These are phyloP conservation scores for Nerophis lumbriciformis DNA, from an alignment of 2,113 vertebrate genomes.

Conservation along the genomic window DNA sequence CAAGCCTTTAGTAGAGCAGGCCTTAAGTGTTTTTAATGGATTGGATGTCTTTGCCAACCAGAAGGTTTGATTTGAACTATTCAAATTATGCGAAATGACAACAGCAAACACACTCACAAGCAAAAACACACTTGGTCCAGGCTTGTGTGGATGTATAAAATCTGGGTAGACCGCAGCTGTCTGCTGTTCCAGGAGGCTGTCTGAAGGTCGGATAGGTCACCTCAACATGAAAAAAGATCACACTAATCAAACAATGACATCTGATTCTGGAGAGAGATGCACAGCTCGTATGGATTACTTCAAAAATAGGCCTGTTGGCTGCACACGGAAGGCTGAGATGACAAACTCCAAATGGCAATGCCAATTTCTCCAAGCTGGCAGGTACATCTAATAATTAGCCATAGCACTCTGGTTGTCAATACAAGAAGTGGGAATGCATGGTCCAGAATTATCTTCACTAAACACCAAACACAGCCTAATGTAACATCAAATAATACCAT, in stretches of 20 bases:
- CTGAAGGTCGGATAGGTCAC: slow-evolving; percentile 48
- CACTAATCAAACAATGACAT: slow-evolving; percentile 27
- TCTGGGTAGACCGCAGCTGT: slow-evolving; percentile 35
- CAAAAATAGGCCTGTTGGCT: slow-evolving; percentile 28
- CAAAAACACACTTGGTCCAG: neutral
- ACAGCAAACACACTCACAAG: neutral
- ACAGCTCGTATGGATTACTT: slow-evolving; percentile 53
- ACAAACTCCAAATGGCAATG: slow-evolving; percentile 9
- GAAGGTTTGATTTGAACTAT: neutral
- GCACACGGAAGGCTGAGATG: slow-evolving; percentile 4
- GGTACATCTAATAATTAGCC: no score
- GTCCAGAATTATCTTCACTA: no score
- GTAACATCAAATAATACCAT: no score
- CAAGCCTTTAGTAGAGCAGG: no score
- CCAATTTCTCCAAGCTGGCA: neutral
- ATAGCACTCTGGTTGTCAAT: no score
- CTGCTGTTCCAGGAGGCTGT: slow-evolving; percentile 28
- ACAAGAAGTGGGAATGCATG: no score
- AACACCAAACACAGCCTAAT: no score
- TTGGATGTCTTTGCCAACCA: neutral
- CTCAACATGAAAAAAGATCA: slow-evolving; percentile 16
- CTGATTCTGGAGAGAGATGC: slow-evolving; percentile 29
- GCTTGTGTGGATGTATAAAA: neutral
- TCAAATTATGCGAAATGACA: neutral
- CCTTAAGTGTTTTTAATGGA: neutral